Percentiles rank a stretch among this genome's conserved stretches.
phyloP scores from a whole-genome alignment of 2,888 invertebrate genomes.

The Crocallis elinguaria region DNA sequence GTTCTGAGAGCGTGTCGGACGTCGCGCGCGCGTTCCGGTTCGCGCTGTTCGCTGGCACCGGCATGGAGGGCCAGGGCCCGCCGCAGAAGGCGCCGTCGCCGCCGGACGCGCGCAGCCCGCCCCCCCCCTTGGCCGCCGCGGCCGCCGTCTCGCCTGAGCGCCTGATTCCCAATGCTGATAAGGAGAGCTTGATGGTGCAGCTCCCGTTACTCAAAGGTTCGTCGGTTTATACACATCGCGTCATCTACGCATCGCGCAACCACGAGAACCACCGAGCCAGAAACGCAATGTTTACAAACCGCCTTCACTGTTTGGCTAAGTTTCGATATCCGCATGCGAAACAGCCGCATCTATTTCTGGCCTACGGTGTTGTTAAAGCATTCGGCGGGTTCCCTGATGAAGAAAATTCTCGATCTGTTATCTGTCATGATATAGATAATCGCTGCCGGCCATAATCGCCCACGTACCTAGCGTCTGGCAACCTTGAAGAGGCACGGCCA shows the following conservation, averaged over 20 bases:
- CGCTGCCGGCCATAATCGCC: conserved; percentile 43
- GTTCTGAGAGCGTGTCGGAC: conserved; percentile 77
- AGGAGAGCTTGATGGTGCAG: conserved; percentile 79
- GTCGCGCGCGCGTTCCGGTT: conserved; percentile 80
- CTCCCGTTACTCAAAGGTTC: conserved; percentile 83
- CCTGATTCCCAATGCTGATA: conserved; percentile 65
- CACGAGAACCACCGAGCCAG: conserved; percentile 15
- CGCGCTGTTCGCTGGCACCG: conserved; percentile 68
- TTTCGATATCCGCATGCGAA: conserved; percentile 49
- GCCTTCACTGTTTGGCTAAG: conserved; percentile 43
- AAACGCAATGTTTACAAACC: conserved; percentile 55
- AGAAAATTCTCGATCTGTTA: conserved; percentile 35
- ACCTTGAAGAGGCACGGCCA: conserved; percentile 51
- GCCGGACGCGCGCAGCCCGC: conserved; percentile 75
- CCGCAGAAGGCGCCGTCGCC: conserved; percentile 74
- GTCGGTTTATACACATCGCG: conserved; percentile 41
- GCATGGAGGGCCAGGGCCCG: conserved; percentile 71
- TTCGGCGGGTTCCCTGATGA: conserved; percentile 28
- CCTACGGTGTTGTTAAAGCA: conserved; percentile 34
- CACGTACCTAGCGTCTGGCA: conserved; percentile 43
- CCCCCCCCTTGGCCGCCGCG: conserved; percentile 59
- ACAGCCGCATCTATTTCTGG: conserved; percentile 54
- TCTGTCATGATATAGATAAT: conserved; percentile 32
- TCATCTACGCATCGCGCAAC: conserved; percentile 26
- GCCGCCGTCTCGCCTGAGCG: conserved; percentile 62